Base-by-base conservation (phyloP, 2,888 invertebrate genomes). In the Meganola albula region DNA sequence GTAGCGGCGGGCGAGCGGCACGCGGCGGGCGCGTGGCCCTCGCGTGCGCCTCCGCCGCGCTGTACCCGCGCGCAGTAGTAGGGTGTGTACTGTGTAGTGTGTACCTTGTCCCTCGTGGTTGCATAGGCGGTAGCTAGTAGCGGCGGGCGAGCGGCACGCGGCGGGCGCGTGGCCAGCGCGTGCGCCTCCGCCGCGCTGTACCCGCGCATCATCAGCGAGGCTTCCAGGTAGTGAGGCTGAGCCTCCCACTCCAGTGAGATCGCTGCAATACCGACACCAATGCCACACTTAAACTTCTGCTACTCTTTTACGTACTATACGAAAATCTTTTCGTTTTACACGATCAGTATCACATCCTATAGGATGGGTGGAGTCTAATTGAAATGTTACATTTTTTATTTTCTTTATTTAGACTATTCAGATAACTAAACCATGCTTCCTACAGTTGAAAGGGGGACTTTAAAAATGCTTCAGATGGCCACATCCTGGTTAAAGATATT, bases 181-280 rank as follows among this genome's bases (percentile, higher is more conserved):
- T 77, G 83, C 69, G 88, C 85, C 64, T 84, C 83, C 74, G 78
- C 79, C 76, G 76, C 80, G 42, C 74, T 75, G 82, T 87, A 87
- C 35, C 87, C 92, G 90, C 88, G 92, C 92, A 91, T 93, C 93
- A 91, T 93, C 94, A 92, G 93, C 92, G 93, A 94, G 92, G 89
- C 93, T 91, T 91, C 91, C 89, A 85, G 84, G 86, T 87, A 87
- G 75, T 87, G 87, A 86, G 87, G 87, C 72, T 85, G 87, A 75
- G 85, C 74, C 80, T 86, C 86, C 87, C 87, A 87, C 83, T 87
- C 87, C 87, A 87, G 83, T 73, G 87, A 86, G 79, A 87, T 87
- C 85, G 87, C 86, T 87, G 68, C 24, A 53, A 16, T 6, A 16
- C 16, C 16, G 8, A n/a, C 20, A n/a, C n/a, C n/a, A n/a, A n/a